phyloP scores from a whole-genome alignment of 2,797 vertebrate genomes.

The Labeo calbasu region DNA sequence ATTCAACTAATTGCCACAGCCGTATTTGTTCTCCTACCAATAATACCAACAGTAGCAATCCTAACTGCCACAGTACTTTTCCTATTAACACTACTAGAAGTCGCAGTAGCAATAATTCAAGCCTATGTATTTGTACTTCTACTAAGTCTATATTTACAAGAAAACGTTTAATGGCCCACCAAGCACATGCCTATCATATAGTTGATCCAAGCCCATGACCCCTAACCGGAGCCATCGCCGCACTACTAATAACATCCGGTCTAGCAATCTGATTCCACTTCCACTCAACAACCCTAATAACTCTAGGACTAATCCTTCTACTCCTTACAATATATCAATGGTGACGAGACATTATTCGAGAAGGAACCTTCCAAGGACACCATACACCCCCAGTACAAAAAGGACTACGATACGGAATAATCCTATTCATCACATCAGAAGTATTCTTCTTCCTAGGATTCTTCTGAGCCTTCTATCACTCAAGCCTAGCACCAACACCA shows the following conservation, averaged over 20 bases:
- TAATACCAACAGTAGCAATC: accelerated
- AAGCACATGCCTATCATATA: constrained; percentile 69
- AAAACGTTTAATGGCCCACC: constrained; percentile 70
- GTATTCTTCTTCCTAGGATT: constrained; percentile 65
- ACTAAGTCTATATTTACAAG: constrained; percentile 62
- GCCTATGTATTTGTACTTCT: constrained; percentile 63
- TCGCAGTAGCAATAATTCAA: constrained; percentile 59
- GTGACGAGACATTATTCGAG: constrained; percentile 68
- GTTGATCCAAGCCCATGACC: constrained; percentile 69
- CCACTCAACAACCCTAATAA: background rate
- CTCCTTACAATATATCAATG: constrained; percentile 61
- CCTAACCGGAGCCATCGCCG: constrained; percentile 54
- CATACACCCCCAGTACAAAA: constrained; percentile 63
- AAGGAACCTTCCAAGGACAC: constrained; percentile 64
- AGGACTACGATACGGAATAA: constrained; percentile 58
- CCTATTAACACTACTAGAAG: background rate
- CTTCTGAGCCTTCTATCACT: constrained; percentile 67
- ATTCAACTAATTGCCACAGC: constrained; percentile 3
- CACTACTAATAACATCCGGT: constrained; percentile 61
- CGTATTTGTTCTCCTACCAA: accelerated
- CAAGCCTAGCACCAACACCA: background rate
- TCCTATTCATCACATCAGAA: constrained; percentile 58
- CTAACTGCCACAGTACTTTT: accelerated
- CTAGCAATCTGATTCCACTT: constrained; percentile 65
- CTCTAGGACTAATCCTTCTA: accelerated